Base-by-base conservation (phyloP, 2,888 invertebrate genomes). In the Mechanitis messenoides region DNA sequence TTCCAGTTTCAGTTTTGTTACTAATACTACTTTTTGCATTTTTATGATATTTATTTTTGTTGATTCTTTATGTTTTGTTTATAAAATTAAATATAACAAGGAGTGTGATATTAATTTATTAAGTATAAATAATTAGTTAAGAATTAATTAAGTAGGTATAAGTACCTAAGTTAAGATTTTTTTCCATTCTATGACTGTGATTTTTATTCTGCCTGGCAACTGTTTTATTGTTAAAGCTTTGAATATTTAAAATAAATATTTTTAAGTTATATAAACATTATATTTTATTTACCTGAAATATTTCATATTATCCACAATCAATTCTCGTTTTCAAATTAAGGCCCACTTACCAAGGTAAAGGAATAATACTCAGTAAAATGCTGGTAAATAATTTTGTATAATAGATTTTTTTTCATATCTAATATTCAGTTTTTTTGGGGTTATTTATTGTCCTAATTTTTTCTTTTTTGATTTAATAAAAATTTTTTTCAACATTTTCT, bases 11-110 rank as follows among this genome's bases (percentile, higher is more conserved):
- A 47, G 94, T 95, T 67, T 83, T 96, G 65, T 90, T 96, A 75
- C 85, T 95, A 58, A 93, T 96, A 77, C 84, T 96, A 59, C 91
- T 93, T 72, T 96, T 95, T 91, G 95, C 96, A 73, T 96, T 96
- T 90, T 92, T 96, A 87, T 96, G 92, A 92, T 84, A 88, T 78
- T 77, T 80, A 62, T 69, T 81, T 33, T 81, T 74, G 72, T 71
- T 84, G 57, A 73, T 79, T 66, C 73, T 85, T 58, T 78, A 84
- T 76, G 82, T 76, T 69, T 70, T 81, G 69, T 71, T 87, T 71
- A 78, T 90, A 67, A 85, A 81, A 75, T 74, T 78, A 72, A 87
- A 87, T 79, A 80, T 88, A 84, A 84, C 83, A 75, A 85, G 77
- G 81, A 83, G 80, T 86, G 87, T 87, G 87, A 87, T 86, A 87